These are phyloP conservation scores for Aleiodes leptofemur DNA, from an alignment of 2,888 invertebrate species.

Conservation along the genomic window DNA sequence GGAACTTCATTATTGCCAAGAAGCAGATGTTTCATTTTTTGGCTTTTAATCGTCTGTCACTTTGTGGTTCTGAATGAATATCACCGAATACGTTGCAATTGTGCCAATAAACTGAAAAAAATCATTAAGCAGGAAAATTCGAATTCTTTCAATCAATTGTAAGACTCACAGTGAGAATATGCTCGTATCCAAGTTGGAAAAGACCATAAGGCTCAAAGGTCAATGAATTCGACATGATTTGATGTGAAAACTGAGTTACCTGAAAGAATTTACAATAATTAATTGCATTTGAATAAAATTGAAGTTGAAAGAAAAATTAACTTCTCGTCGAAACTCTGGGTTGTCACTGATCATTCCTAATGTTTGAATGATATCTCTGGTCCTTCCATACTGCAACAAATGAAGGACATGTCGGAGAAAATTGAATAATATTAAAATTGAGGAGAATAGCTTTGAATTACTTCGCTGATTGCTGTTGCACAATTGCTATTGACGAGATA, in stretches of 20 bases:
- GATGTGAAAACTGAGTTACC: slow-evolving; percentile 52
- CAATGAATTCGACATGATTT: slow-evolving; percentile 51
- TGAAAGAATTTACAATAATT: no score
- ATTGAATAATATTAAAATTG: no score
- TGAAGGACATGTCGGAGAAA: background rate
- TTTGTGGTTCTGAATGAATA: no score
- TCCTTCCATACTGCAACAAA: slow-evolving; percentile 39
- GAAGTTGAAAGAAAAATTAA: no score
- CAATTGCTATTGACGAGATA: slow-evolving; percentile 34
- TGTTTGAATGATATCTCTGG: slow-evolving; percentile 39
- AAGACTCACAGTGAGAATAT: slow-evolving; percentile 46
- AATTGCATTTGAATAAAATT: no score
- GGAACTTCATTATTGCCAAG: no score
- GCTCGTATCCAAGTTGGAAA: slow-evolving; percentile 48
- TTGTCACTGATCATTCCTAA: background rate
- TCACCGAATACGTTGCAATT: no score
- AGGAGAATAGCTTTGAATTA: slow-evolving; percentile 8
- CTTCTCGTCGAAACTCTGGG: slow-evolving; percentile 37
- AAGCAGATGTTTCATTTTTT: no score
- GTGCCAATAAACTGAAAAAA: no score
- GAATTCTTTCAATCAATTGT: background rate
- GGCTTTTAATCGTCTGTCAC: no score
- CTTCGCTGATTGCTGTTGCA: slow-evolving; percentile 36
- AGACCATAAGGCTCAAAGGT: slow-evolving; percentile 51
- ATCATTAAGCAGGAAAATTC: no score